Conservation (phyloP, 2,888 invertebrate genomes). For the Drosophila nigricruria region DNA sequence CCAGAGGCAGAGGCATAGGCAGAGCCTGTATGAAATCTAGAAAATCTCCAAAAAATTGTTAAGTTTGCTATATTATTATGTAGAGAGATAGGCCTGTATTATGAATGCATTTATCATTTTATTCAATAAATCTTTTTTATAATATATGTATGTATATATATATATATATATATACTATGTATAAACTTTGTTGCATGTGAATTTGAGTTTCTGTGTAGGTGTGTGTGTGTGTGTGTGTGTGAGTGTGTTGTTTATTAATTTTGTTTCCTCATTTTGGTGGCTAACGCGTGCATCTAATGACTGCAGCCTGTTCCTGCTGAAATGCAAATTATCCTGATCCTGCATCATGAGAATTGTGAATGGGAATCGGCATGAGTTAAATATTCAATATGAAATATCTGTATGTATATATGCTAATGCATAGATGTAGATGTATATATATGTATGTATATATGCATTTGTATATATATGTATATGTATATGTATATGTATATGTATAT, state of each 20-base stretch:
- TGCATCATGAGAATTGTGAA: constrained; percentile 22
- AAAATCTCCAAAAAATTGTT: constrained; percentile 10
- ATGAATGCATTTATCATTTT: constrained; percentile 72
- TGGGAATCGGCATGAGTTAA: constrained; percentile 7
- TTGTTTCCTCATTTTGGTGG: neutral
- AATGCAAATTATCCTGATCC: constrained; percentile 30
- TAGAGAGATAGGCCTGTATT: constrained; percentile 6
- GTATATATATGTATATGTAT: constrained; percentile 28
- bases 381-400: constrained; percentile 49
- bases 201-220: constrained; percentile 8
- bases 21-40: neutral
- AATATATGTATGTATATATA: constrained; percentile 47
- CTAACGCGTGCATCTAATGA: constrained; percentile 41
- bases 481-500: constrained; percentile 35
- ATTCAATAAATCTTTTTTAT: constrained; percentile 73
- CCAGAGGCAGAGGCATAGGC: neutral
- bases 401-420: constrained; percentile 43
- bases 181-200: constrained; percentile 39
- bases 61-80: too few species aligned
- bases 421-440: constrained; percentile 39
- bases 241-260: constrained; percentile 1
- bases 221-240: constrained; percentile 18
- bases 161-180: constrained; percentile 48
- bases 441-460: constrained; percentile 31
- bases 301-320: constrained; percentile 20